Conservation (phyloP, 2,888 invertebrate genomes). For the Subacronicta megacephala region DNA sequence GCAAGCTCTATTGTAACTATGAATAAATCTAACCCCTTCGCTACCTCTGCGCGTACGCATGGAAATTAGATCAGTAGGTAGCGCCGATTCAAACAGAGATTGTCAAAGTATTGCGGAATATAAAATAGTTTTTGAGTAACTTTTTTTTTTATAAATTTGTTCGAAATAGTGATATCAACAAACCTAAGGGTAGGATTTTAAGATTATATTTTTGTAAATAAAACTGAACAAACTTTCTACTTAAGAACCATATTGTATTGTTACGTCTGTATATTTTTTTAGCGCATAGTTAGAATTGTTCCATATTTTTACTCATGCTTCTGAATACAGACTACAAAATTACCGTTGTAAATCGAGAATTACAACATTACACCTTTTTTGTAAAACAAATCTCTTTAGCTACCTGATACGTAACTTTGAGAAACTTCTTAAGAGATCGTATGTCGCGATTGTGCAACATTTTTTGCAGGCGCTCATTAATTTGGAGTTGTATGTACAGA, state of each 20-base stretch:
- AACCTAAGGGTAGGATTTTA: too few relatives aligned
- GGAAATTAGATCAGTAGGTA: conserved; percentile 90
- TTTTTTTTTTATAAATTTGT: not conserved
- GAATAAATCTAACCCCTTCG: conserved; percentile 86
- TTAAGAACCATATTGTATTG: too few relatives aligned
- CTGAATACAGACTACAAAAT: too few relatives aligned
- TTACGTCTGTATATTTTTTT: too few relatives aligned
- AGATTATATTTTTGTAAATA: not conserved
- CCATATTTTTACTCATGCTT: too few relatives aligned
- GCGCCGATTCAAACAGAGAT: conserved; percentile 63
- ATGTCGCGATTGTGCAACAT: conserved; percentile 85
- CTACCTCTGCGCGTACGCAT: conserved; percentile 83
- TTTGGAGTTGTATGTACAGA: conserved; percentile 85
- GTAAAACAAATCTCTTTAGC: conserved; percentile 6
- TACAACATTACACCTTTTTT: not conserved
- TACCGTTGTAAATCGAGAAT: too few relatives aligned
- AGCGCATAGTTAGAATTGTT: too few relatives aligned
- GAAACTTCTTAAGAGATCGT: conserved; percentile 75
- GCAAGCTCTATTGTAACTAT: conserved; percentile 82
- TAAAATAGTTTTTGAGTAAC: not conserved
- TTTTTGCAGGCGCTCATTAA: conserved; percentile 87
- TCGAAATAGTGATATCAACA: too few relatives aligned
- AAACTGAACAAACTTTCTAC: too few relatives aligned
- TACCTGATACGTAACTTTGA: conserved; percentile 65
- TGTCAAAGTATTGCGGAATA: conserved; percentile 69